Base-by-base conservation (phyloP, 2,797 vertebrate species). In the Decapterus maruadsi region DNA sequence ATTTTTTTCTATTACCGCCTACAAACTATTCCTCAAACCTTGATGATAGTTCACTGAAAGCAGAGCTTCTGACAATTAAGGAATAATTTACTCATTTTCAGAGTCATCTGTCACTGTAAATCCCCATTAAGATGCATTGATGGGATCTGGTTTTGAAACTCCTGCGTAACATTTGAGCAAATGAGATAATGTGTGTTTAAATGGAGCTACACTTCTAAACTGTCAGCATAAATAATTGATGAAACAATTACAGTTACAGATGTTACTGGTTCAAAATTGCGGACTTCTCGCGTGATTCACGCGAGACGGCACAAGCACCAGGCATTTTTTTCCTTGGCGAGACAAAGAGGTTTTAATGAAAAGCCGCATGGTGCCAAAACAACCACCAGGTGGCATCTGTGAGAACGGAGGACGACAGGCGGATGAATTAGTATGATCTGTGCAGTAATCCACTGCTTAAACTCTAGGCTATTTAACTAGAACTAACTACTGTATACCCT, bases 41-140 rank as follows among this genome's bases (percentile, higher is more conserved):
- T 31, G 34, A 38, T 12, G 2, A 38, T 22, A 51, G 17, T 31
- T 31, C 31, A 31, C 31, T 31, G 36, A 50, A 36, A 50, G 29
- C 9, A 8, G 3, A 56, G 10, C 19, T 17, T 64, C n/a, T 10
- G 19, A 36, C 20, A 31, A 48, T 64, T 55, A 20, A 5, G 54
- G 4, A 17, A 60, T 54, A 13, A 64, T 65, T 68, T 12, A 20
- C 38, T 31, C 16, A 46, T 72, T 71, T 71, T 34, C 48, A 51
- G 50, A 45, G n/a, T 1, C 11, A 13, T n/a, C 36, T 0, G 1
- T 46, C 10, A 19, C 40, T 19, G 8, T 22, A 31, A 51, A 63
- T 14, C n/a, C 13, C 1, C 16, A n/a, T 56, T 34, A 45, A 62
- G 19, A 58, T 29, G 19, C 31, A 60, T 0, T 13, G 0, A 48